Percentiles rank a stretch among this genome's conserved stretches.
Evolutionary conservation across 2,888 invertebrate genomes (phyloP).

Genomic region (Cataglyphis rosenhaueri): DNA sequence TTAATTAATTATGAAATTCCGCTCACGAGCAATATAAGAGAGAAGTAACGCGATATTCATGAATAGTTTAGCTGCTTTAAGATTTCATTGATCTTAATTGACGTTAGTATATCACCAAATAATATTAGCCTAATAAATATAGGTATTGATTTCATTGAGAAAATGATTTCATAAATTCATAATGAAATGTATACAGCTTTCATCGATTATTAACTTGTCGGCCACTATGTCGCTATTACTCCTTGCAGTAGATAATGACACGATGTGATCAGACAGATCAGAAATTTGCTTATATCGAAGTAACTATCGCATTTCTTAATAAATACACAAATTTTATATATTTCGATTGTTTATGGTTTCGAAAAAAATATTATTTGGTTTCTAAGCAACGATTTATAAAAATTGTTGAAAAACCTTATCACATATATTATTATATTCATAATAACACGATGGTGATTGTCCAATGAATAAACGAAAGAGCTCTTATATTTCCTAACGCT

Average conservation of each 20-base stretch:
- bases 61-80: background rate
- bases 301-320: background rate
- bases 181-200: background rate
- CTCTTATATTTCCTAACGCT: background rate
- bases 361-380: background rate
- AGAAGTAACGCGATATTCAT: background rate
- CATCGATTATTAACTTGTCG: background rate
- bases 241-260: background rate
- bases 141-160: background rate
- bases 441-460: background rate
- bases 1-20: conserved; percentile 70
- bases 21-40: conserved; percentile 34
- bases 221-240: background rate
- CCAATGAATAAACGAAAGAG: background rate
- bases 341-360: background rate
- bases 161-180: conserved; percentile 5
- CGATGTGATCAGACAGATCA: background rate
- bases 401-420: background rate
- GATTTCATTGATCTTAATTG: background rate
- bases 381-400: background rate
- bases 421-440: background rate
- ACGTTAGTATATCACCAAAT: background rate
- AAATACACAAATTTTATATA: background rate
- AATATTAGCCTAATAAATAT: background rate
- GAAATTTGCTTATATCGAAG: background rate